Percentiles rank a stretch among this genome's conserved stretches.
Conservation (phyloP, 2,888 invertebrate species). For the Andrena hattorfiana region DNA sequence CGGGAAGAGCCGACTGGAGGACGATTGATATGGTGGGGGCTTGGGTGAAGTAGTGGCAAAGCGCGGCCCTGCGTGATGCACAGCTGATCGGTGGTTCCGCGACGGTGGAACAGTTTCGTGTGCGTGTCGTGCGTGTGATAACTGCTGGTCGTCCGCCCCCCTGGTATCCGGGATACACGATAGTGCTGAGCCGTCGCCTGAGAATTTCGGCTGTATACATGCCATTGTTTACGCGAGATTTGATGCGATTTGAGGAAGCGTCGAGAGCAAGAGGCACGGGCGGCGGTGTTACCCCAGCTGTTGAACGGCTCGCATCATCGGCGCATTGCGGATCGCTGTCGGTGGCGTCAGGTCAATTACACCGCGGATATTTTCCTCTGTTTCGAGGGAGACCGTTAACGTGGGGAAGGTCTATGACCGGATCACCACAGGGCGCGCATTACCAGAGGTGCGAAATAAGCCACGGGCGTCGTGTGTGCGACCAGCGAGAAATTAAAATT, state of each 20-base stretch:
- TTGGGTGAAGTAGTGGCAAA: constrained; percentile 52
- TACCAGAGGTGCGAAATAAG: constrained; percentile 26
- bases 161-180: constrained; percentile 31
- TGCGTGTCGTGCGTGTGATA: background rate
- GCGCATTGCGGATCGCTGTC: constrained; percentile 57
- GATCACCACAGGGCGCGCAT: constrained; percentile 23
- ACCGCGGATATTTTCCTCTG: constrained; percentile 41
- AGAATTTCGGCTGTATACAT: constrained; percentile 40
- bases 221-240: constrained; percentile 56
- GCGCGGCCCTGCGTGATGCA: constrained; percentile 69
- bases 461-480: constrained; percentile 3
- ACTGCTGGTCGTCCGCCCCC: constrained; percentile 5
- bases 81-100: constrained; percentile 71
- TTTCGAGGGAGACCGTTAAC: constrained; percentile 38
- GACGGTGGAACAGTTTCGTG: constrained; percentile 32
- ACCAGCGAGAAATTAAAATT: constrained; percentile 39
- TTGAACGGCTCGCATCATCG: constrained; percentile 45
- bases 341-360: constrained; percentile 55
- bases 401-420: constrained; percentile 63
- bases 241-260: constrained; percentile 66
- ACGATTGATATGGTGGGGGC: constrained; percentile 41
- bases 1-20: constrained; percentile 35
- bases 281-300: constrained; percentile 30
- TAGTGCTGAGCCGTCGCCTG: constrained; percentile 30
- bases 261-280: constrained; percentile 42